A percentile compares a stretch with the other conserved stretches of the same genome.
These are phyloP conservation scores for Sanderia malayensis DNA, from an alignment of 30 jellyfish, hydroid and myxozoan species.

Conservation along the genomic window DNA sequence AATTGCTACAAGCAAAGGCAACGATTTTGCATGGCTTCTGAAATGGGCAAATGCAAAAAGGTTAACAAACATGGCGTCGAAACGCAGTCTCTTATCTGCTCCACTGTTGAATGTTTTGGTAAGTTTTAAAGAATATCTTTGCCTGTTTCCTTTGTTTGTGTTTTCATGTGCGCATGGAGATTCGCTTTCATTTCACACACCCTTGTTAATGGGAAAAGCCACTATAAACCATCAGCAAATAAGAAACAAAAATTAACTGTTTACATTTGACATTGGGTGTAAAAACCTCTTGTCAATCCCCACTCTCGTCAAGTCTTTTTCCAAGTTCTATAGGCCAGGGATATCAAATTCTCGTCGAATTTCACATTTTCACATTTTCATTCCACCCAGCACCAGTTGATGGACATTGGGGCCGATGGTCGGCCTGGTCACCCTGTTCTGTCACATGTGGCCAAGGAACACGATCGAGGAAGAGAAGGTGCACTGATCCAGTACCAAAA, in stretches of 20 bases:
- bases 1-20: conserved; percentile 63
- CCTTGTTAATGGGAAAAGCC: too few species aligned
- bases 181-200: too few species aligned
- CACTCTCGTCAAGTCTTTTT: too few species aligned
- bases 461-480: conserved; percentile 38
- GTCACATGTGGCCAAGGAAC: conserved; percentile 61
- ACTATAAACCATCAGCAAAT: too few species aligned
- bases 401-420: conserved; percentile 88
- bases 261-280: too few species aligned
- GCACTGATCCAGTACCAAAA: conserved; percentile 64
- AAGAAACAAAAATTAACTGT: too few species aligned
- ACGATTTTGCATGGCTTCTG: conserved; percentile 54
- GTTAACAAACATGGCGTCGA: conserved; percentile 70
- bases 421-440: conserved; percentile 64
- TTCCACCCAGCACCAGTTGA: conserved; percentile 77
- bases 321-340: too few species aligned
- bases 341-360: not conserved
- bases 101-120: conserved; percentile 58
- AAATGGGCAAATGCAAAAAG: conserved; percentile 45
- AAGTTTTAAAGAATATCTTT: too few species aligned
- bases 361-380: too few species aligned
- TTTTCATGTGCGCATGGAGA: too few species aligned
- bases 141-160: too few species aligned
- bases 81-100: conserved; percentile 38
- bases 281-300: too few species aligned